Conservation (phyloP, 2,888 invertebrate species). For the Leptura quadrifasciata region DNA sequence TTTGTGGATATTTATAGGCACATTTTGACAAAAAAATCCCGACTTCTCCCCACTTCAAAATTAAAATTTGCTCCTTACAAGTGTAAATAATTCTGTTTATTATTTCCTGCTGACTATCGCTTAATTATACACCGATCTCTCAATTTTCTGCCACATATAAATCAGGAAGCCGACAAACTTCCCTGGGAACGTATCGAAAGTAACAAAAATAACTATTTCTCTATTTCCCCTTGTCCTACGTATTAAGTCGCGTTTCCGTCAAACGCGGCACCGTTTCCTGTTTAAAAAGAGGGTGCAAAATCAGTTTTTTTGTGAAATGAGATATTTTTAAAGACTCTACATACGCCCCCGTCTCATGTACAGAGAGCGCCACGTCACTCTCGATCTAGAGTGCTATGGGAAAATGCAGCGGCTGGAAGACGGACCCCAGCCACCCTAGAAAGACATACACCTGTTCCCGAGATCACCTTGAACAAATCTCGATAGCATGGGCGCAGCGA, state of each 20-base stretch:
- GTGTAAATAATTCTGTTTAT: background rate
- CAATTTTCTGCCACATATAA: slow-evolving; percentile 68
- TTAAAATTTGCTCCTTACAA: background rate
- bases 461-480: slow-evolving; percentile 42
- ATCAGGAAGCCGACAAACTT: slow-evolving; percentile 60
- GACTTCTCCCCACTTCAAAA: too few relatives aligned
- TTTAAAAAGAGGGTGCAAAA: slow-evolving; percentile 48
- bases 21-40: too few relatives aligned
- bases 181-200: background rate
- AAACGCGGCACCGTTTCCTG: slow-evolving; percentile 58
- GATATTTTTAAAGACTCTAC: slow-evolving; percentile 67
- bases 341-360: slow-evolving; percentile 47
- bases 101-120: background rate
- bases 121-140: background rate
- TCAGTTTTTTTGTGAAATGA: slow-evolving; percentile 67
- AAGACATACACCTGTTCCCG: slow-evolving; percentile 52
- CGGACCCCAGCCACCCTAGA: slow-evolving; percentile 52
- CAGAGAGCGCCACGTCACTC: slow-evolving; percentile 36
- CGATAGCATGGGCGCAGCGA: background rate
- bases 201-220: slow-evolving; percentile 12
- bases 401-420: slow-evolving; percentile 55
- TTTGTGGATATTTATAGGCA: too few relatives aligned
- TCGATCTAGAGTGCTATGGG: slow-evolving; percentile 52
- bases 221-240: slow-evolving; percentile 43
- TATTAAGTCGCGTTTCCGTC: slow-evolving; percentile 64